Evolutionary conservation across 2,888 invertebrate genomes (phyloP).

Genomic region (Ryuthela nishihirai): DNA sequence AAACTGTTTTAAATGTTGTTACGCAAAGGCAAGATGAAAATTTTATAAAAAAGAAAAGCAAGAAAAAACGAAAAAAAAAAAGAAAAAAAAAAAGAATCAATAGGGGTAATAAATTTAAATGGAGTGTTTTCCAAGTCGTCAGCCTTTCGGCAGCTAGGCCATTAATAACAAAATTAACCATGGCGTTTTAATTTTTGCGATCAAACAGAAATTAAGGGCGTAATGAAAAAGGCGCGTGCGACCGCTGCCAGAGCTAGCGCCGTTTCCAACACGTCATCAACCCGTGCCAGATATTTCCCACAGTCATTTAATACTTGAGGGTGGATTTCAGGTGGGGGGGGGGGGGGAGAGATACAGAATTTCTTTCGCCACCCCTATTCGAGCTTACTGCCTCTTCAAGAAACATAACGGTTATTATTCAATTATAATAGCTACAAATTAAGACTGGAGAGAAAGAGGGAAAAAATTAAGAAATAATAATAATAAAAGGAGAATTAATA

Average conservation of each 20-base stretch:
- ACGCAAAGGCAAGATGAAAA: too few species aligned
- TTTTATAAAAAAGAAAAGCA: too few species aligned
- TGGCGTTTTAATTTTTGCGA: conserved; percentile 37
- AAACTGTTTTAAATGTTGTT: too few species aligned
- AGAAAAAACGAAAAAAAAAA: too few species aligned
- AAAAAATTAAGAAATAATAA: neutral
- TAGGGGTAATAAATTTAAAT: conserved; percentile 33
- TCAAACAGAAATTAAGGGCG: conserved; percentile 38
- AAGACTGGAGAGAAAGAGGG: conserved; percentile 4
- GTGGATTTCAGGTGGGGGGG: conserved; percentile 17
- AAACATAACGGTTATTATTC: conserved; percentile 33
- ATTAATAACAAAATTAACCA: conserved; percentile 38
- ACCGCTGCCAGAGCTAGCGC: conserved; percentile 16
- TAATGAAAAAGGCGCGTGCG: neutral
- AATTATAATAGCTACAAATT: conserved; percentile 38
- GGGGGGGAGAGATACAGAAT: conserved; percentile 8
- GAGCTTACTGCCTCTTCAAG: neutral
- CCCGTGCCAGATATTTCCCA: neutral
- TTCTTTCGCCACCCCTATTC: neutral
- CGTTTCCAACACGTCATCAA: conserved; percentile 13
- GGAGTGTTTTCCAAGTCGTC: too few species aligned
- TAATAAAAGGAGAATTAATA: conserved; percentile 8
- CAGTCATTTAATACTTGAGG: conserved; percentile 21
- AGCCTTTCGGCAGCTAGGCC: too few species aligned
- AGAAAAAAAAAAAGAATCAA: too few species aligned